Conservation (phyloP, 2,797 vertebrate species). For the Mycteria americana region DNA sequence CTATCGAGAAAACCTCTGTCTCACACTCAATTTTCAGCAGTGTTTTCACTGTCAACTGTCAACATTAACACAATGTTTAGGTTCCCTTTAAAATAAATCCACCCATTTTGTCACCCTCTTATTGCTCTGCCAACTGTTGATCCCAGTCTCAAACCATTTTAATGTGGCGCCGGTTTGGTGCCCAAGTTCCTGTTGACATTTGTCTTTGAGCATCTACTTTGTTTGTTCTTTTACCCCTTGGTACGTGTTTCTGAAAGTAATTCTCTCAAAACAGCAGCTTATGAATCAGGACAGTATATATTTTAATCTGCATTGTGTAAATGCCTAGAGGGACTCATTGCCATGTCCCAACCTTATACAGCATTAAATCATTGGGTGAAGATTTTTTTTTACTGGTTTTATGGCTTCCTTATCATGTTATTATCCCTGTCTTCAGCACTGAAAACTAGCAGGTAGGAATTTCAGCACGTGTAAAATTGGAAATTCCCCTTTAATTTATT, state of each 20-base stretch:
- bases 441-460: background rate
- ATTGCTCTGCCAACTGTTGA: background rate
- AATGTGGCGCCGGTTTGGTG: background rate
- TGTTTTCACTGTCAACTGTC: slow-evolving; percentile 11
- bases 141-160: background rate
- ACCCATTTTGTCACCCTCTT: background rate
- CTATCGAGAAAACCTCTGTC: background rate
- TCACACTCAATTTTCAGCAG: background rate
- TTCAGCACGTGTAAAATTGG: background rate
- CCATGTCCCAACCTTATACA: background rate
- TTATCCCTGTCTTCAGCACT: background rate
- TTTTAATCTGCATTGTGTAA: background rate
- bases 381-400: background rate
- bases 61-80: background rate
- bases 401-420: background rate
- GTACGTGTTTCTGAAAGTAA: background rate
- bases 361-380: background rate
- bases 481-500: background rate
- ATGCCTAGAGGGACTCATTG: background rate
- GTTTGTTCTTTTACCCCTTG: background rate
- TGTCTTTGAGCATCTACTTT: background rate
- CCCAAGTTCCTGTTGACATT: background rate
- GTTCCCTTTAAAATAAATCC: background rate
- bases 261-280: background rate
- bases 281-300: background rate